Evolutionary conservation across 2,888 invertebrate genomes (phyloP), one percentile per base, ranked within the genome.

Genomic region (Carpatolechia fugitivella): DNA sequence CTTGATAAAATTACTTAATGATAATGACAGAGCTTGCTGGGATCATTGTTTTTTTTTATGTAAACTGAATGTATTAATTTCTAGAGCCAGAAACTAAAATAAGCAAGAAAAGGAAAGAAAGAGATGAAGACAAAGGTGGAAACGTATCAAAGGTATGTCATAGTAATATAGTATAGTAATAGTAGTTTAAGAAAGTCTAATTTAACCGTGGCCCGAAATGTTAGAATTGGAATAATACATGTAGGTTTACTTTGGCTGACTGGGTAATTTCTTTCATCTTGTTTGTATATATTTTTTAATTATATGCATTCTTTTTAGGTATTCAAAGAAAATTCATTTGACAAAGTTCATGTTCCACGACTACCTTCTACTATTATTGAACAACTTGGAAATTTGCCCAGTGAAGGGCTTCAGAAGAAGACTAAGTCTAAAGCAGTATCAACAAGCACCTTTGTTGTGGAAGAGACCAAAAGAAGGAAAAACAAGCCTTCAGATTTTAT

Each of bases 401-500:
- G 60, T 33, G 69, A 63, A 56, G 59, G 63, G 31, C 38, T 56
- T 11, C 49, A 6, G 16, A 40, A 18, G 10, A 18, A 11, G 36
- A 77, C 73, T 58, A 77, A 72, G 58, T 31, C 63, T 0, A 70
- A 67, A 60, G 60, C 75, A 3, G 65, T 82, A 60, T 74, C 90
- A 2, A 90, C 90, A 16, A 72, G 82, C 14, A 59, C 72, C n/a
- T 90, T 90, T 60, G 29, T 66, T 40, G 84, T 90, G 0, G 79
- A 85, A 75, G 71, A 80, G 63, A 61, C 73, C 1, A 75, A 60
- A 54, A 73, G 62, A 57, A 73, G 74, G 36, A 81, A 69, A 61
- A 82, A 70, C 54, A 88, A 85, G 63, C 89, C 89, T 1, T 89
- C 89, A 5, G 74, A 76, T 54, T 89, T 82, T 64, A 72, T 90